Conservation (phyloP, 2,113 vertebrate genomes). For the Rattus rattus region DNA sequence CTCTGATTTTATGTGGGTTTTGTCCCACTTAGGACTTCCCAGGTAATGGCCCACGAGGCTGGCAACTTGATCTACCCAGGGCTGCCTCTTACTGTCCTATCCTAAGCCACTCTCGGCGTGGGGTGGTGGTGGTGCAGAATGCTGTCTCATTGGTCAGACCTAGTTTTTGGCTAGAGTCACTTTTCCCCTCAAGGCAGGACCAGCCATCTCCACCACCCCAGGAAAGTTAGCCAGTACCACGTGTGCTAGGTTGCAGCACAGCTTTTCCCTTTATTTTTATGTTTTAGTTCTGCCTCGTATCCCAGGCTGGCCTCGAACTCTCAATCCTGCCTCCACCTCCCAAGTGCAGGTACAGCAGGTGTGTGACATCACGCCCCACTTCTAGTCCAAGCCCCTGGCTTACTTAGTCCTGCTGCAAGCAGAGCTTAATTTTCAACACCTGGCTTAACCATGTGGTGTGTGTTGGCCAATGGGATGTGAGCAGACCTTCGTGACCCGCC, state of each 20-base stretch:
- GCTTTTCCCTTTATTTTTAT: no score
- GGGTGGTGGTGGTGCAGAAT: no score
- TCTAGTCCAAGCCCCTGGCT: neutral
- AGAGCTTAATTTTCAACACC: neutral
- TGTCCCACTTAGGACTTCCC: neutral
- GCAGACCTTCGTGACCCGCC: accelerated
- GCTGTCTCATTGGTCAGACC: neutral
- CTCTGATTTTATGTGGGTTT: neutral
- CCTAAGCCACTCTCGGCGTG: no score
- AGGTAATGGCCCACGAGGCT: no score
- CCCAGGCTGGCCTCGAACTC: neutral
- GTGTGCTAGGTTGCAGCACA: accelerated
- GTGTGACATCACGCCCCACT: neutral
- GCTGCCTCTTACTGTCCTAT: neutral
- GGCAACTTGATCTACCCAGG: neutral
- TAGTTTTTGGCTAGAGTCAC: neutral
- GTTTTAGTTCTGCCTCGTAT: no score
- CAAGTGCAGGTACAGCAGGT: no score
- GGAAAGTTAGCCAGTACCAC: neutral
- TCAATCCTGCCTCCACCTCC: neutral
- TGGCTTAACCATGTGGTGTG: neutral
- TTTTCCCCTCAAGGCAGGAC: neutral
- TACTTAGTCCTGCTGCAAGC: neutral
- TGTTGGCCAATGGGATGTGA: neutral
- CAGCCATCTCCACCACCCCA: neutral